Conservation (phyloP, 1,140 invertebrate species). For the Littorina saxatilis region DNA sequence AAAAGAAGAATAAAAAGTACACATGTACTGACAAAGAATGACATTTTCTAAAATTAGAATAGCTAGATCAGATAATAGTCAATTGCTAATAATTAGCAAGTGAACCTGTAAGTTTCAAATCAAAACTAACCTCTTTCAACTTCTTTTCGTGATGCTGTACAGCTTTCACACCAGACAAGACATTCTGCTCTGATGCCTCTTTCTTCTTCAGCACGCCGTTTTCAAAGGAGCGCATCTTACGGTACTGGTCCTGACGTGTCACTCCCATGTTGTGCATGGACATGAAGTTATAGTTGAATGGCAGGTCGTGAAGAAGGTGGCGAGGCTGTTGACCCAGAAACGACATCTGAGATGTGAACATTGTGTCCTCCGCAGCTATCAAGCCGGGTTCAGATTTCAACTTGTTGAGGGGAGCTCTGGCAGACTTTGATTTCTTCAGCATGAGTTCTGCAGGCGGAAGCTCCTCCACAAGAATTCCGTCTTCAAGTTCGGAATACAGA, state of each 20-base stretch:
- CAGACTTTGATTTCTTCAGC: slow-evolving; percentile 45
- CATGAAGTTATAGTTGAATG: slow-evolving; percentile 61
- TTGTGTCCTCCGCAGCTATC: slow-evolving; percentile 56
- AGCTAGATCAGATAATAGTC: too few relatives aligned
- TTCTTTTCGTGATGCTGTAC: slow-evolving; percentile 66
- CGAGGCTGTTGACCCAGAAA: slow-evolving; percentile 15
- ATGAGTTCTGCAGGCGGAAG: slow-evolving; percentile 61
- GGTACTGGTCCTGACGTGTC: slow-evolving; percentile 72
- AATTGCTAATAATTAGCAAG: too few relatives aligned
- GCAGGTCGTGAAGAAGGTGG: slow-evolving; percentile 25
- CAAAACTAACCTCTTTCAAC: slow-evolving; percentile 61
- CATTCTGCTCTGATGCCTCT: slow-evolving; percentile 65
- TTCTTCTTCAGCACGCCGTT: slow-evolving; percentile 62
- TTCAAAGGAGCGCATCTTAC: slow-evolving; percentile 67
- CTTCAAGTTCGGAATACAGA: slow-evolving; percentile 48
- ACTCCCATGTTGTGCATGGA: slow-evolving; percentile 61
- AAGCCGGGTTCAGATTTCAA: slow-evolving; percentile 42
- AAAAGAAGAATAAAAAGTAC: too few relatives aligned
- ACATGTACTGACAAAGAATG: too few relatives aligned
- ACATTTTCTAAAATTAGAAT: too few relatives aligned
- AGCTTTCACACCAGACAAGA: slow-evolving; percentile 67
- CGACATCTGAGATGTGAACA: slow-evolving; percentile 46
- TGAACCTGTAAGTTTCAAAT: too few relatives aligned
- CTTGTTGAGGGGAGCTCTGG: not conserved
- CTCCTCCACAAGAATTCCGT: slow-evolving; percentile 62